A percentile compares a stretch with the other conserved stretches of the same genome.
These are phyloP conservation scores for Myotis myotis DNA, from an alignment of 2,797 vertebrate species.

Conservation along the genomic window DNA sequence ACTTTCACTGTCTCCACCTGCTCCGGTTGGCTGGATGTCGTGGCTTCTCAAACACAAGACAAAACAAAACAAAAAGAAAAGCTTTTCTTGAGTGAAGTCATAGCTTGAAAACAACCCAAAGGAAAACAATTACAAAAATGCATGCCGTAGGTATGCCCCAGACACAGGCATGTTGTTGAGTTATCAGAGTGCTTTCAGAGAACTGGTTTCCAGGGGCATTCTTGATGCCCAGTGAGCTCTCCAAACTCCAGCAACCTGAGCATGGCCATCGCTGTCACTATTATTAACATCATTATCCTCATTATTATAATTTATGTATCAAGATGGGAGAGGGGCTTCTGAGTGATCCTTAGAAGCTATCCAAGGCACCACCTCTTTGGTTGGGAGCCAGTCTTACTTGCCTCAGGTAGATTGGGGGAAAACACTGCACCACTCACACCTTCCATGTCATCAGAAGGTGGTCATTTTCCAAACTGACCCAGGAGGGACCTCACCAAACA, in stretches of 20 bases:
- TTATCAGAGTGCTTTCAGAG: not conserved
- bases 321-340: not conserved
- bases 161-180: not conserved
- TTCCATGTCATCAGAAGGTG: not conserved
- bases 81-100: conserved; percentile 53
- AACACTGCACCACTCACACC: not conserved
- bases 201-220: not conserved
- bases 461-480: not conserved
- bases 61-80: conserved; percentile 59
- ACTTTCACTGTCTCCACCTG: conserved; percentile 52
- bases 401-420: not conserved
- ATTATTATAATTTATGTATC: not conserved
- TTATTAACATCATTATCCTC: not conserved
- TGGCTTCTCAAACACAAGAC: conserved; percentile 40
- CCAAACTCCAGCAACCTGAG: not conserved
- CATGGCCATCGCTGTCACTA: not conserved
- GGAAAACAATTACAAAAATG: conserved; percentile 54
- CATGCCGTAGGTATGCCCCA: not conserved
- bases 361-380: not conserved
- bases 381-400: conserved; percentile 1
- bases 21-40: conserved; percentile 40
- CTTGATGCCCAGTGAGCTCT: not conserved
- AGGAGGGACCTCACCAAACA: not conserved
- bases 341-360: not conserved
- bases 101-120: conserved; percentile 37